Base-by-base conservation (phyloP, 2,113 vertebrate species). In the Chinchilla lanigera region DNA sequence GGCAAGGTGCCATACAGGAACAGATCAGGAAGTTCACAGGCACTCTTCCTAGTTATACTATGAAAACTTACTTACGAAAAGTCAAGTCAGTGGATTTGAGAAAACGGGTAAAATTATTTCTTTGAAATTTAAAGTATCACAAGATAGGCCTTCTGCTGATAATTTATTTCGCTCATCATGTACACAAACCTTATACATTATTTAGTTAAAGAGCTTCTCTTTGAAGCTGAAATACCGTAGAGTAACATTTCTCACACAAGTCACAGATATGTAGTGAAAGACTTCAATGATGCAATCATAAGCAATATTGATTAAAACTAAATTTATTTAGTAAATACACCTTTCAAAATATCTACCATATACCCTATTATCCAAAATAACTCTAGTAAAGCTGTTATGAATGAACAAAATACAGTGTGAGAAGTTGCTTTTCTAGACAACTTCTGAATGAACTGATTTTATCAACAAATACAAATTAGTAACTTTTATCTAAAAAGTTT, bases 261-360 rank as follows among this genome's bases (percentile, higher is more conserved):
- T 73, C 73, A 96, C 7, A 88, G 75, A 77, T 63, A 78, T 11
- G 61, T 7, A 80, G 35, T 73, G 84, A 94, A 89, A 90, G 50
- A 92, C 50, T 90, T 58, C 12, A 94, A 38, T 58, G 83, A 96
- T 88, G 89, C 81, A 97, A 96, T 94, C 83, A 83, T 8, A 77
- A 92, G 94, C 91, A 95, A 92, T 47, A 84, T 28, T 60, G 75
- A 83, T 33, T 38, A 83, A 11, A 85, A 35, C 35, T 80, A 95
- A 84, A 89, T 30, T 84, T 80, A 94, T 4, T 77, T 82, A 85
- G 71, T 10, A 35, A 61, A 58, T 6, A 5, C 41, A 80, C 9
- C 94, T 89, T 86, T 89, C 19, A 81, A 89, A 94, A 95, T 17
- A 85, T 69, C 38, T 69, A 30, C 17, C 61, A n/a, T 50, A 95